Conservation (phyloP, 2,888 invertebrate genomes). For the Chydorus sphaericus region DNA sequence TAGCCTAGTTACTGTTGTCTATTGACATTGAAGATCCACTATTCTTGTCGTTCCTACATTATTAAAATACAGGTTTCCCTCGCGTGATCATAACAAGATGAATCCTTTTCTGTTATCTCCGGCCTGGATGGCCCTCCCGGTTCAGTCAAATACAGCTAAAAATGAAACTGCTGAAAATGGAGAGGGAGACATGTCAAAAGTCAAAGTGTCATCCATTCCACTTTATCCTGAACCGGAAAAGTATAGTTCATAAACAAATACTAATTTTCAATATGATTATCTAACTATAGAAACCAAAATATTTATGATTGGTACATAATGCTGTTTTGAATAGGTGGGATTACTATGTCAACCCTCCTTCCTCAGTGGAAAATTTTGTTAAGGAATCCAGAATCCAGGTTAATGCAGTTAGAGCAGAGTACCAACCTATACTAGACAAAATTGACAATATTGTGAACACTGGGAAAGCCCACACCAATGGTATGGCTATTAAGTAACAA, state of each 20-base stretch:
- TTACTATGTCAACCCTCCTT: constrained; percentile 8
- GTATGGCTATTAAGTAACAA: not conserved
- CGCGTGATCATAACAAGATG: no score
- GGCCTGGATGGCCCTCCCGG: no score
- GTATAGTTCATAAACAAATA: no score
- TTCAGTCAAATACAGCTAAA: no score
- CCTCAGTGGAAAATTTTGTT: constrained; percentile 1
- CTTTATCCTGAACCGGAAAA: constrained; percentile 5
- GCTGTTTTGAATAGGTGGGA: constrained; percentile 6
- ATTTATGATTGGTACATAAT: not conserved
- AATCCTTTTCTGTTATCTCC: no score
- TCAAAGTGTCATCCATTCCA: constrained; percentile 1
- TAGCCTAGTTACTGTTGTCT: no score
- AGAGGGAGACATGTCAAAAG: no score
- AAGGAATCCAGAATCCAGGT: not conserved
- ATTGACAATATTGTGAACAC: constrained; percentile 10
- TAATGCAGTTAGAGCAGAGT: not conserved
- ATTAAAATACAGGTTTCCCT: no score
- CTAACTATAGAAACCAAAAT: not conserved
- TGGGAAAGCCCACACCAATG: constrained; percentile 13
- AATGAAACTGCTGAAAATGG: not conserved
- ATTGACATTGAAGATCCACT: no score
- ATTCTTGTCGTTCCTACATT: no score
- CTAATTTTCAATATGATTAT: not conserved
- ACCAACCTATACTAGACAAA: constrained; percentile 12